phyloP scores from a whole-genome alignment of 1,140 invertebrate species.

The Odontomachus brunneus region DNA sequence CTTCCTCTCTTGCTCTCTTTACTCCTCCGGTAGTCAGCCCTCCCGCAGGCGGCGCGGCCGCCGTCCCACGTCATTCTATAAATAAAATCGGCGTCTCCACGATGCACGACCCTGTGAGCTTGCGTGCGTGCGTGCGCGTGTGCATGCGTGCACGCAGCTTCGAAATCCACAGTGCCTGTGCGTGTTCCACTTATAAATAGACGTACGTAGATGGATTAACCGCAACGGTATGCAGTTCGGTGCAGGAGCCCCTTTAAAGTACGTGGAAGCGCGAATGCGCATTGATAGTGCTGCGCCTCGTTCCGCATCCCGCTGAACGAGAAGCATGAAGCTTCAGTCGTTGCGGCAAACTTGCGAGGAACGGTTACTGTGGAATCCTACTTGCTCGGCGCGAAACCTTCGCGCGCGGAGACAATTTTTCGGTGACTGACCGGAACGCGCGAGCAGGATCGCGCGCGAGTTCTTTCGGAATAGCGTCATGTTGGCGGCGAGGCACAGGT shows the following conservation, averaged over 20 bases:
- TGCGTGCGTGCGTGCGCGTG: not conserved
- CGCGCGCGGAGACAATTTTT: not conserved
- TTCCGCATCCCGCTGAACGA: slow-evolving; percentile 40
- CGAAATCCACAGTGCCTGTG: slow-evolving; percentile 37
- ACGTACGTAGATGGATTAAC: slow-evolving; percentile 76
- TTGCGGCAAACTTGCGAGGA: slow-evolving; percentile 53
- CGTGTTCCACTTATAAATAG: slow-evolving; percentile 70
- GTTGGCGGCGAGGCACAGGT: slow-evolving; percentile 80
- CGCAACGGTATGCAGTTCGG: slow-evolving; percentile 77
- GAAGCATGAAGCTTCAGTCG: slow-evolving; percentile 65
- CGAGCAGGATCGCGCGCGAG: too few relatives aligned
- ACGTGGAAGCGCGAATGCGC: slow-evolving; percentile 53
- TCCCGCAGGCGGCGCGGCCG: not conserved
- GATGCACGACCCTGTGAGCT: not conserved
- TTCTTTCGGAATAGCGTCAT: slow-evolving; percentile 53
- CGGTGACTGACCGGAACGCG: too few relatives aligned
- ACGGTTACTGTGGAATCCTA: slow-evolving; percentile 23
- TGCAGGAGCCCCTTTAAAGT: slow-evolving; percentile 66
- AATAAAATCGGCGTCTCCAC: slow-evolving; percentile 49
- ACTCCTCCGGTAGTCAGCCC: not conserved
- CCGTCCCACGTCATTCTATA: slow-evolving; percentile 47
- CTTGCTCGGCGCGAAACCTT: slow-evolving; percentile 60
- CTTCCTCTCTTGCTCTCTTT: too few relatives aligned
- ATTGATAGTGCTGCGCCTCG: slow-evolving; percentile 21
- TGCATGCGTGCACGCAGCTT: slow-evolving; percentile 5